A percentile compares a stretch with the other conserved stretches of the same genome.
These are phyloP conservation scores for Pseudomyrmex sp. DNA, from an alignment of 1,140 invertebrate species.

Conservation along the genomic window DNA sequence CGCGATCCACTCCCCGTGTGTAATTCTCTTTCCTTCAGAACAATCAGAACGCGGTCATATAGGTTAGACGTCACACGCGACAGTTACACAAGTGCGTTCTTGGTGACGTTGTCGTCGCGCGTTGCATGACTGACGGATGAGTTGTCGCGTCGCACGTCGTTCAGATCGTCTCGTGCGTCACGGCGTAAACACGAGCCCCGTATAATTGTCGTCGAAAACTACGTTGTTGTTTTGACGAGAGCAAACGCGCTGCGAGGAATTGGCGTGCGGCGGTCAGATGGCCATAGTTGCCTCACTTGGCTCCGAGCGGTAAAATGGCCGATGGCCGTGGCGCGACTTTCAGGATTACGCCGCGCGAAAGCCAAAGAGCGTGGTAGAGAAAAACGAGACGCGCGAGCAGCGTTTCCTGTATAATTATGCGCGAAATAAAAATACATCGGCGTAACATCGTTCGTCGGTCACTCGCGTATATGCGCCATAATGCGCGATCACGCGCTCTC, in stretches of 20 bases:
- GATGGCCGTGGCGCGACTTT: slow-evolving; percentile 4
- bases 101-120: slow-evolving; percentile 1
- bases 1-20: background rate
- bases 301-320: slow-evolving; percentile 39
- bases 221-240: slow-evolving; percentile 37
- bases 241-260: slow-evolving; percentile 1
- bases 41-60: slow-evolving; percentile 25
- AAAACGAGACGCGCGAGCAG: background rate
- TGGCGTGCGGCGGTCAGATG: slow-evolving; percentile 16
- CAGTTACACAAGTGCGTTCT: slow-evolving; percentile 15
- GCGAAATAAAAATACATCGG: background rate
- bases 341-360: background rate
- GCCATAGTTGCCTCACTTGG: background rate
- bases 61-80: slow-evolving; percentile 53
- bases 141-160: background rate
- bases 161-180: background rate
- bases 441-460: background rate
- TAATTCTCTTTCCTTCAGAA: background rate
- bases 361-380: background rate
- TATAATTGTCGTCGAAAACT: background rate
- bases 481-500: background rate
- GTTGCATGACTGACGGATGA: slow-evolving; percentile 7
- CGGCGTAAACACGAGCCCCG: background rate
- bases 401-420: background rate
- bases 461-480: background rate